Evolutionary conservation across 2,113 vertebrate species (phyloP), one percentile per base, ranked within the genome.

Genomic region (Formicarius rufipectus): DNA sequence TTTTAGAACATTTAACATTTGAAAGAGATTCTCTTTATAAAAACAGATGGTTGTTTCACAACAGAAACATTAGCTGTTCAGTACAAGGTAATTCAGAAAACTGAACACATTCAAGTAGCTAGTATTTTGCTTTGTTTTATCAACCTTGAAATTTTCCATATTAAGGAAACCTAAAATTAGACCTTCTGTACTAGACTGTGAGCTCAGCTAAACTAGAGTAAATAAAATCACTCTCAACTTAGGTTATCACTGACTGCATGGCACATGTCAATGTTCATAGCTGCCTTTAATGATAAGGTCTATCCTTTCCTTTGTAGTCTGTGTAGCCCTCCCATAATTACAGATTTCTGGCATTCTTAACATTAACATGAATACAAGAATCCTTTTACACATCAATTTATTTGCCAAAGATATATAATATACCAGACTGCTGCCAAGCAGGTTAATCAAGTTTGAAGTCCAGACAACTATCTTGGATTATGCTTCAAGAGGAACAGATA

Each of bases 51-150:
- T 35, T 87, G 62, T 80, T 94, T 83, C 79, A 88, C 76, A 95
- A 88, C 78, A 92, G 60, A 97, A 96, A 95, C 64, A 96, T 90
- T 71, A 95, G 64, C 73, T 96, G 50, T 92, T 96, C 93, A 81
- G 66, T 82, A 89, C 45, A 95, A 95, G 94, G 72, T 97, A 95
- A 97, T 95, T 96, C 93, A 81, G 45, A 93, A 96, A 93, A 90
- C 6, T 71, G 24, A 63, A 95, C 95, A 50, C 60, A 45, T 91
- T 96, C 42, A 95, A 83, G 91, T 59, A 94, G 55, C 55, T 93
- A 76, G n/a, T 62, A 8, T 30, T 91, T 86, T 72, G 52, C 52
- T 90, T 90, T 86, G 67, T 75, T 93, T 66, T 95, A 76, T 35
- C 33, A 80, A 44, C 74, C 68, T 76, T 91, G 52, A 95, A 92